Conservation (phyloP, 53 echinoderm and acorn worm genomes). For the Zoroaster sp. region DNA sequence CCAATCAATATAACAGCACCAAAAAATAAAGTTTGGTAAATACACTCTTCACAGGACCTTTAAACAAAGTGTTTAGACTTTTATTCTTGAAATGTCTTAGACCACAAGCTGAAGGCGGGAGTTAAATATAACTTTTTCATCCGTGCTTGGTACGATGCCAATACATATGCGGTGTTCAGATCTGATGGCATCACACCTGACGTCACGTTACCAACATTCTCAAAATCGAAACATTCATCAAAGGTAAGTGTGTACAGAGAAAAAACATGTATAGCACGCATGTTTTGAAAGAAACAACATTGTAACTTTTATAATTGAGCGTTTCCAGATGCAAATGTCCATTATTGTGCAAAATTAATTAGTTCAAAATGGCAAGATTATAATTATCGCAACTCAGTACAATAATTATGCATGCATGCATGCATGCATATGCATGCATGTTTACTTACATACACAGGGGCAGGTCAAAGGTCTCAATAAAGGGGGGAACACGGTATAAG, state of each 20-base stretch:
- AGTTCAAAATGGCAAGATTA: too few relatives aligned
- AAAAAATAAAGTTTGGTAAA: too few relatives aligned
- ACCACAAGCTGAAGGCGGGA: neutral
- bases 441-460: neutral
- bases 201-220: conserved; percentile 14
- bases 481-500: neutral
- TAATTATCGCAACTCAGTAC: too few relatives aligned
- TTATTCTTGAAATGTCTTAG: neutral
- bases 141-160: conserved; percentile 43
- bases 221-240: neutral
- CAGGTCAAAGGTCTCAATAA: neutral
- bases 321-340: too few relatives aligned
- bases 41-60: too few relatives aligned
- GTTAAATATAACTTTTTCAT: conserved; percentile 24
- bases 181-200: conserved; percentile 40
- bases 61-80: too few relatives aligned
- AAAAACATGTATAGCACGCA: neutral
- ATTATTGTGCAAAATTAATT: too few relatives aligned
- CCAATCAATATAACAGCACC: too few relatives aligned
- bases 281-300: too few relatives aligned
- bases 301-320: too few relatives aligned
- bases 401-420: too few relatives aligned
- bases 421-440: neutral
- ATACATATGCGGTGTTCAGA: conserved; percentile 35
- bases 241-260: too few relatives aligned